These are phyloP conservation scores for Caenorhabditis angaria DNA, from an alignment of 2,888 invertebrate genomes.

Conservation along the genomic window DNA sequence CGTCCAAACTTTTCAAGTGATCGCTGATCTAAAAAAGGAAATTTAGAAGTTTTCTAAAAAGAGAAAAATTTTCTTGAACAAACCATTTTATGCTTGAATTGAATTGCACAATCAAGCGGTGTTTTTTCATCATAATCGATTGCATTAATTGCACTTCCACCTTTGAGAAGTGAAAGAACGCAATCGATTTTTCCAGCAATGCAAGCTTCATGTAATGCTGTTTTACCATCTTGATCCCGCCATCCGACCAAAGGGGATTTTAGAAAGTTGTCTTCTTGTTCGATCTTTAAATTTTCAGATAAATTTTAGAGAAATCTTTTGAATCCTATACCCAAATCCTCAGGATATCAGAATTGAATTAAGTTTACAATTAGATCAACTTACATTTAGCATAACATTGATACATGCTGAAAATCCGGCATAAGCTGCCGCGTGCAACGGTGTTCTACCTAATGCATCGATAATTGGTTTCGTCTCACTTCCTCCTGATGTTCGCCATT, in stretches of 20 bases:
- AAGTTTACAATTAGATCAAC: conserved; percentile 5
- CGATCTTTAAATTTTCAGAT: no score
- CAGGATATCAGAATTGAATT: no score
- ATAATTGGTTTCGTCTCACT: conserved; percentile 32
- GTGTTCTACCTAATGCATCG: conserved; percentile 59
- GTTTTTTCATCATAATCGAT: conserved; percentile 49
- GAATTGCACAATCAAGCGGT: conserved; percentile 56
- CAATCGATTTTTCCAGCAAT: conserved; percentile 44
- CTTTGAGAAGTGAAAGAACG: conserved; percentile 42
- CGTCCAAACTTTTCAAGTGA: conserved; percentile 31
- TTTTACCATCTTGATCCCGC: conserved; percentile 48
- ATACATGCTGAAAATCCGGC: conserved; percentile 65
- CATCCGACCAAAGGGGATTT: conserved; percentile 48
- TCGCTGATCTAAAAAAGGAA: conserved; percentile 16
- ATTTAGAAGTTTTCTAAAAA: background rate
- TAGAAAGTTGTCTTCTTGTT: conserved; percentile 50
- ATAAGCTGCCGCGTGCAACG: conserved; percentile 67
- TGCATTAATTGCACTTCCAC: conserved; percentile 52
- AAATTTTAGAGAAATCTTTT: background rate
- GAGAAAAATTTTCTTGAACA: background rate
- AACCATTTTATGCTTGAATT: conserved; percentile 31
- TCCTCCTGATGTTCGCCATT: conserved; percentile 52
- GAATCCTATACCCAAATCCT: no score
- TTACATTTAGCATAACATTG: conserved; percentile 52
- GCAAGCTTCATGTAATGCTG: conserved; percentile 56